phyloP scores from a whole-genome alignment of 2,888 invertebrate species.

The Platycheirus rosarum region DNA sequence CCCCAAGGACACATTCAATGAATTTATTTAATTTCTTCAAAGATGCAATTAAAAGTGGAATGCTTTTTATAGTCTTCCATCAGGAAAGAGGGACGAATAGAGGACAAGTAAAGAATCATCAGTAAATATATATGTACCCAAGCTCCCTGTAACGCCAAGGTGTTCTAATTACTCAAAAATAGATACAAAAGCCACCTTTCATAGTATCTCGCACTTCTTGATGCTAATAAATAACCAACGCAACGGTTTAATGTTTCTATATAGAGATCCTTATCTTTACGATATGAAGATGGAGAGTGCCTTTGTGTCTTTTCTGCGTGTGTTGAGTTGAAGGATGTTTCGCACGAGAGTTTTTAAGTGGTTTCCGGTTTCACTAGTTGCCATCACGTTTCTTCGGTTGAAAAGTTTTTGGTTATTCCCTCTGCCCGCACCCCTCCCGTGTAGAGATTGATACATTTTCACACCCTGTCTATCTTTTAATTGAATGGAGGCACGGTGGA shows the following conservation, averaged over 20 bases:
- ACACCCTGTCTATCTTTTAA: slow-evolving; percentile 22
- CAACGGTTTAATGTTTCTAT: slow-evolving; percentile 28
- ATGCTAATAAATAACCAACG: slow-evolving; percentile 41
- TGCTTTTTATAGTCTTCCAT: slow-evolving; percentile 14
- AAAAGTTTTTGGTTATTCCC: slow-evolving; percentile 8
- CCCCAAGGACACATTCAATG: slow-evolving; percentile 3
- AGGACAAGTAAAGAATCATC: slow-evolving; percentile 49
- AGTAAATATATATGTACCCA: slow-evolving; percentile 46
- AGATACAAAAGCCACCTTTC: background rate
- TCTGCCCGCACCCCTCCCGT: background rate
- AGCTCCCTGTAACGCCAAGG: no score
- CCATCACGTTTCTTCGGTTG: background rate
- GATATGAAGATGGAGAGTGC: slow-evolving; percentile 1
- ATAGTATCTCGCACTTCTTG: background rate
- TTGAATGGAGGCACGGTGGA: background rate
- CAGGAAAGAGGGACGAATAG: background rate
- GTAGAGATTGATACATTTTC: slow-evolving; percentile 41
- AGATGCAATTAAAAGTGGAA: slow-evolving; percentile 45
- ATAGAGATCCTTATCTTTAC: slow-evolving; percentile 11
- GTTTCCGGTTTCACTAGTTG: slow-evolving; percentile 45
- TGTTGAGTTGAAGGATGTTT: slow-evolving; percentile 25
- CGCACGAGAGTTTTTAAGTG: slow-evolving; percentile 22
- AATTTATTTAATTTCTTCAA: background rate
- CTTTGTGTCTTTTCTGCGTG: background rate
- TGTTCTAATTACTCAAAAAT: slow-evolving; percentile 39